Percentiles rank a stretch among this genome's conserved stretches.
Evolutionary conservation across 2,888 invertebrate species (phyloP).

Genomic region (Ypsolopha sequella): DNA sequence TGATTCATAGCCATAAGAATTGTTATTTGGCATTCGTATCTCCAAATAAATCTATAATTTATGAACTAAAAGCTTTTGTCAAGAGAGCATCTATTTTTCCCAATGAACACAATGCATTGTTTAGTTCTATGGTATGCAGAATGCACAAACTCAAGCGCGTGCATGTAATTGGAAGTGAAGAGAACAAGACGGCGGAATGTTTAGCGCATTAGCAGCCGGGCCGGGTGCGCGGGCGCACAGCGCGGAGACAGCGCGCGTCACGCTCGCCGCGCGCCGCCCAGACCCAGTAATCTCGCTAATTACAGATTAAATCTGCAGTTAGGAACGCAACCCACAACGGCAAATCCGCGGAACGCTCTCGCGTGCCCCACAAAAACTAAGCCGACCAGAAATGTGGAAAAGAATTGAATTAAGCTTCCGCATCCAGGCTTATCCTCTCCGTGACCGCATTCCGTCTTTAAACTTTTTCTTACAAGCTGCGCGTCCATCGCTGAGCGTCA

Average conservation of each 20-base stretch:
- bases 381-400: slow-evolving; percentile 19
- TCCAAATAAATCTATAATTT: neutral
- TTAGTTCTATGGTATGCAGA: slow-evolving; percentile 12
- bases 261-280: slow-evolving; percentile 21
- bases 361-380: slow-evolving; percentile 30
- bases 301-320: slow-evolving; percentile 47
- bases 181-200: slow-evolving; percentile 26
- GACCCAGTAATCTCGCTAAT: slow-evolving; percentile 35
- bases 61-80: no score
- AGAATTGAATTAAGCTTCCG: slow-evolving; percentile 31
- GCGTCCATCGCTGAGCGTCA: neutral
- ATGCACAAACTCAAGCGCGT: slow-evolving; percentile 14
- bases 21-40: no score
- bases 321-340: slow-evolving; percentile 31
- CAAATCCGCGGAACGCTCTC: slow-evolving; percentile 36
- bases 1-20: neutral
- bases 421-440: slow-evolving; percentile 14
- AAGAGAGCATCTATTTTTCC: no score
- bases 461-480: neutral
- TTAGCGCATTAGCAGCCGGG: slow-evolving; percentile 12
- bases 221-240: slow-evolving; percentile 2
- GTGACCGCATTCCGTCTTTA: neutral
- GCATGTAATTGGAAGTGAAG: slow-evolving; percentile 21
- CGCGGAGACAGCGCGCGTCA: slow-evolving; percentile 20
- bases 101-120: neutral